Conservation (phyloP, 2,113 vertebrate species). For the Onychorhynchus coronatus region DNA sequence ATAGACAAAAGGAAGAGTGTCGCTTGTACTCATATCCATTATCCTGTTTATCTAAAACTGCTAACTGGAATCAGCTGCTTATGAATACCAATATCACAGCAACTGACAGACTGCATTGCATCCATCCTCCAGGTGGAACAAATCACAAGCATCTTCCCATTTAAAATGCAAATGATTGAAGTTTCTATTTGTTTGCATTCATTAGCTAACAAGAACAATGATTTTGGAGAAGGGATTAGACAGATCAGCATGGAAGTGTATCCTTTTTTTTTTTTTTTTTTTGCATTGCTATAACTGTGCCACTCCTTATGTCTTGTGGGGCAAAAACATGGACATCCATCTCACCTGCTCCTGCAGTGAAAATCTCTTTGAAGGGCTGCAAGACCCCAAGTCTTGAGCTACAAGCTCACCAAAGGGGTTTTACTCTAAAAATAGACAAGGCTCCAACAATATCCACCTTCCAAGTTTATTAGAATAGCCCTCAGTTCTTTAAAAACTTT, state of each 20-base stretch:
- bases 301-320: neutral
- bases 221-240: neutral
- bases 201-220: neutral
- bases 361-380: neutral
- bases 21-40: neutral
- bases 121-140: neutral
- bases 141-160: neutral
- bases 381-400: neutral
- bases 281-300: neutral
- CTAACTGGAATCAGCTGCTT: neutral
- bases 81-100: neutral
- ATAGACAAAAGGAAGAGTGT: neutral
- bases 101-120: neutral
- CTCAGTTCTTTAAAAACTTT: neutral
- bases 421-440: neutral
- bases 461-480: neutral
- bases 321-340: neutral
- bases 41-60: conserved; percentile 18
- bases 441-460: neutral
- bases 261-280: no score
- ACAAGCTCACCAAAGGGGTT: neutral
- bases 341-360: neutral
- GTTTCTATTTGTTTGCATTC: neutral
- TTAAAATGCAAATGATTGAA: neutral
- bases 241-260: neutral